A percentile compares a stretch with the other conserved stretches of the same genome.
Evolutionary conservation across 1,140 invertebrate species (phyloP).

Genomic region (Phymorhynchus buccinoides): DNA sequence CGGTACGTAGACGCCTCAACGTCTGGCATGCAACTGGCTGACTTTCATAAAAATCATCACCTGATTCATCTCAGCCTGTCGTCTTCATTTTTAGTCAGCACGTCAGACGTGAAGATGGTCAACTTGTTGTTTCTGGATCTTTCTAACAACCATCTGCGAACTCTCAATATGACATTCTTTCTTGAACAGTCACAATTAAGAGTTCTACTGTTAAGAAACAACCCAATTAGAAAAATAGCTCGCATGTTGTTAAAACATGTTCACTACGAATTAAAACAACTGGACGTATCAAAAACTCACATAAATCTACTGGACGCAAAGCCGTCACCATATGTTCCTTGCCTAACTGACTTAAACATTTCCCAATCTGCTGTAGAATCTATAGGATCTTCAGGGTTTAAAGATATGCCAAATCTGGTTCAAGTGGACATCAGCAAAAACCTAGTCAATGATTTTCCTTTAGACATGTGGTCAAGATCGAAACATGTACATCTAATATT

Average conservation of each 20-base stretch:
- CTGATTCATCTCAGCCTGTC: constrained; percentile 36
- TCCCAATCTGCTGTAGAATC: neutral
- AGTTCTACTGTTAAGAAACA: neutral
- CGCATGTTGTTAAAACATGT: neutral
- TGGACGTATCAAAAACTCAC: neutral
- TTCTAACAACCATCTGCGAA: neutral
- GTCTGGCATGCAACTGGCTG: neutral
- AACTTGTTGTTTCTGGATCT: constrained; percentile 27
- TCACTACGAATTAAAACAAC: neutral
- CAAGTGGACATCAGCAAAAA: constrained; percentile 38
- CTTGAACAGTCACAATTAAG: too few relatives aligned
- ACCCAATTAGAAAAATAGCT: too few relatives aligned
- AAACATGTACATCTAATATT: constrained; percentile 34
- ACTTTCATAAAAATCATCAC: neutral
- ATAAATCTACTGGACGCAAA: neutral
- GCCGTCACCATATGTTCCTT: neutral
- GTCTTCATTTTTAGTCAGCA: neutral
- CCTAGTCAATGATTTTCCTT: constrained; percentile 24
- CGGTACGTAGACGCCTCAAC: neutral
- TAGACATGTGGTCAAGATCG: constrained; percentile 38
- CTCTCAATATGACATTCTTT: too few relatives aligned
- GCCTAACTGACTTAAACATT: constrained; percentile 20
- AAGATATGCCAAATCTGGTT: neutral
- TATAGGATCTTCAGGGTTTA: constrained; percentile 31
- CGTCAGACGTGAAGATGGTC: neutral